These are phyloP conservation scores for Sisyra nigra DNA, from an alignment of 2,888 invertebrate species.

Conservation along the genomic window DNA sequence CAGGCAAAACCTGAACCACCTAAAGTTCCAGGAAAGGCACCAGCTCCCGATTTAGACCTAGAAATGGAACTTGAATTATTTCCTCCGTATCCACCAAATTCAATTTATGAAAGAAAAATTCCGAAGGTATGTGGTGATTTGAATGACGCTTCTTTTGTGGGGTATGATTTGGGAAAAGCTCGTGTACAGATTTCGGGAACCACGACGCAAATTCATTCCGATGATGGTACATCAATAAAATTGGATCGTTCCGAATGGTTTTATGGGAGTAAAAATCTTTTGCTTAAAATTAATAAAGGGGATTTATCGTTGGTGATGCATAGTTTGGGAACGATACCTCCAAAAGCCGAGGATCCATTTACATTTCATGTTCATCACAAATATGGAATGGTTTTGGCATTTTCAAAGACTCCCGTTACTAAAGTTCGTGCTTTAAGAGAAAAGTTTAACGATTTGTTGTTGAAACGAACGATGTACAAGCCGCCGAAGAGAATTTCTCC, in stretches of 20 bases:
- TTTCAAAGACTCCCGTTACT: slow-evolving; percentile 11
- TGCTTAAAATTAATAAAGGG: slow-evolving; percentile 14
- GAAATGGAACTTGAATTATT: neutral
- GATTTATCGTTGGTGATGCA: slow-evolving; percentile 16
- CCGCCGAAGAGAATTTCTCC: no score
- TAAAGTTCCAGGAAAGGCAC: slow-evolving; percentile 2
- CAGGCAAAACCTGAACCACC: neutral
- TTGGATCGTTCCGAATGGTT: slow-evolving; percentile 19
- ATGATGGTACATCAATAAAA: slow-evolving; percentile 17
- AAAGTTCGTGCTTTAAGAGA: no score
- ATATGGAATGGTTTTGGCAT: slow-evolving; percentile 18
- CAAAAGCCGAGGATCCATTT: slow-evolving; percentile 7
- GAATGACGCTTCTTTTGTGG: slow-evolving; percentile 14
- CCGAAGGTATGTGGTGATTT: no score
- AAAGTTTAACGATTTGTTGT: no score
- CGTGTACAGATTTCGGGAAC: slow-evolving; percentile 17
- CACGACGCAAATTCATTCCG: slow-evolving; percentile 16
- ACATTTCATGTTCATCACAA: slow-evolving; percentile 19
- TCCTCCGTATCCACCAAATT: slow-evolving; percentile 3
- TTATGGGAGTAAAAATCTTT: slow-evolving; percentile 13
- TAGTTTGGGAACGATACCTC: slow-evolving; percentile 7
- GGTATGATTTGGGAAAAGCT: slow-evolving; percentile 19
- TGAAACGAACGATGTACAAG: no score
- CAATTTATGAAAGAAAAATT: slow-evolving; percentile 1
- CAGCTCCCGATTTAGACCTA: neutral